Evolutionary conservation across 2,113 vertebrate species (phyloP), one percentile per base, ranked within the genome.

Genomic region (Platycercus adscitus): DNA sequence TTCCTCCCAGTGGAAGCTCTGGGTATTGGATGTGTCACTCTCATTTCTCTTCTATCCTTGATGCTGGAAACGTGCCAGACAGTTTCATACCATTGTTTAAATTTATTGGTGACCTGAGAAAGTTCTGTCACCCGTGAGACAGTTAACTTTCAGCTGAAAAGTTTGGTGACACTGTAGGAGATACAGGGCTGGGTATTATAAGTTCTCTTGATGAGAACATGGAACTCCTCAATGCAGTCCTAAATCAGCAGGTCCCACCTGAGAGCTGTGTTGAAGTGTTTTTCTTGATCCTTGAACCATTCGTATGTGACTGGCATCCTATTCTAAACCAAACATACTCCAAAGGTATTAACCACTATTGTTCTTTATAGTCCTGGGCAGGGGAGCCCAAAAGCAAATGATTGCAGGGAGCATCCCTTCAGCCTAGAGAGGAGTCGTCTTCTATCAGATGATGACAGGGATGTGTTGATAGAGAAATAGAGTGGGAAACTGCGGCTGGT

Each of bases 41-140:
- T 95, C 41, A 73, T 95, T 93, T 91, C 81, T 88, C 31, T 66
- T 86, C 86, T 75, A 44, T 55, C 56, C 44, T 76, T 66, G 68
- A 58, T 88, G 77, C 44, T 96, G 90, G 90, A 88, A 87, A 69
- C 9, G 18, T 0, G 41, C 90, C 95, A 92, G 85, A 20, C 52
- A 78, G 55, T 88, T 95, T 93, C 73, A 86, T 81, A 20, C 70
- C 35, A 28, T 86, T 56, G 19, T 93, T 95, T 89, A 82, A 87
- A 95, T 95, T 76, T 96, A 94, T 94, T 95, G 85, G 66, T 89
- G 84, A 89, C 69, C 80, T 53, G 65, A 89, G 73, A 91, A 86
- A 92, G 77, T 92, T 85, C 11, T 81, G 47, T 81, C 49, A 79
- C 69, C 56, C 80, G 93, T 91, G 83, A 93, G 82, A 37, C 39